phyloP scores from a whole-genome alignment of 2,888 invertebrate species.

The Sarcophaga variegata region DNA sequence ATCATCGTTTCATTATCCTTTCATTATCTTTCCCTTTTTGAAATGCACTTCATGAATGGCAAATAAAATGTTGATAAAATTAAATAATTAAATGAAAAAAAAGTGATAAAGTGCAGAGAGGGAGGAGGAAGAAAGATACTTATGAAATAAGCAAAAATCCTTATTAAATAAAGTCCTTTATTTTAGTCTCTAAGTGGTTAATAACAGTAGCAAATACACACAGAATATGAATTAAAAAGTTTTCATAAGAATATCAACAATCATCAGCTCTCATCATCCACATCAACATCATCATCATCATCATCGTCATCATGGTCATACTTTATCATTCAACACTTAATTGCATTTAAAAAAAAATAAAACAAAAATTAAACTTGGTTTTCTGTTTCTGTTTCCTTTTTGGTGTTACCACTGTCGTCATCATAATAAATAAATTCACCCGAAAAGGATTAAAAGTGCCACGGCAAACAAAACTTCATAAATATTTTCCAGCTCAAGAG shows the following conservation, averaged over 20 bases:
- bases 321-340: conserved; percentile 46
- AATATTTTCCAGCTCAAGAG: neutral
- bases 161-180: conserved; percentile 30
- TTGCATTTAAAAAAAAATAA: conserved; percentile 65
- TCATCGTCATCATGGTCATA: no score
- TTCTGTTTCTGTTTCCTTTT: neutral
- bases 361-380: neutral
- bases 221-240: conserved; percentile 3
- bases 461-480: conserved; percentile 56
- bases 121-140: no score
- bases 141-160: conserved; percentile 26
- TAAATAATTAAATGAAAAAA: conserved; percentile 37
- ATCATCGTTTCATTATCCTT: no score
- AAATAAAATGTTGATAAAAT: neutral
- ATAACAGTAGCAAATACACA: neutral
- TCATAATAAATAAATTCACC: conserved; percentile 37
- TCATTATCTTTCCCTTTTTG: neutral
- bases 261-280: conserved; percentile 6
- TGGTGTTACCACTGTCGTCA: neutral
- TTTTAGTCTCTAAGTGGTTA: conserved; percentile 8
- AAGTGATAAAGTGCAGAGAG: neutral
- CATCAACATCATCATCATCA: neutral
- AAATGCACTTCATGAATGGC: neutral
- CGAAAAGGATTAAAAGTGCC: conserved; percentile 62
- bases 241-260: conserved; percentile 26